Conservation (phyloP, 2,888 invertebrate genomes). For the Tupiocoris notatus region DNA sequence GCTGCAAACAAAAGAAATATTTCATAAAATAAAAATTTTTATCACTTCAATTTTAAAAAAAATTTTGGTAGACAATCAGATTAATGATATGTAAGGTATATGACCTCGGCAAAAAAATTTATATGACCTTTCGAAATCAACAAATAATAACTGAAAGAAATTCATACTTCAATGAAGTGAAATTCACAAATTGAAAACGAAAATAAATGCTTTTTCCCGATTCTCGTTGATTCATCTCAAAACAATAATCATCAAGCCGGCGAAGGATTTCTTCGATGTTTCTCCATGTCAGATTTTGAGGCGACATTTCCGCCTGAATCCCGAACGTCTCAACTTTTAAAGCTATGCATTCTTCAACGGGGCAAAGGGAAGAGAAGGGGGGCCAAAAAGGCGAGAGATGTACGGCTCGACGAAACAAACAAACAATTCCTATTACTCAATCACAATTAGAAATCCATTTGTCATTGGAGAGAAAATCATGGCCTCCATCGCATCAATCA, state of each 20-base stretch:
- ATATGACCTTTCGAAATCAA: too few relatives aligned
- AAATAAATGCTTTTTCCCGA: too few relatives aligned
- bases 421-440: constrained; percentile 47
- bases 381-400: neutral
- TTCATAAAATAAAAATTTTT: too few relatives aligned
- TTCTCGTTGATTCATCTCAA: too few relatives aligned
- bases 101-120: too few relatives aligned
- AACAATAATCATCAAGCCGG: too few relatives aligned
- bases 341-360: constrained; percentile 15
- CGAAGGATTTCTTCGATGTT: constrained; percentile 10
- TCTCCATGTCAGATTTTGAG: constrained; percentile 38
- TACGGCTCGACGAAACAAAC: constrained; percentile 21
- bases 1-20: constrained; percentile 52
- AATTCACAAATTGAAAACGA: too few relatives aligned
- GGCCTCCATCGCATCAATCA: constrained; percentile 39
- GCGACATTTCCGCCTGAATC: constrained; percentile 36
- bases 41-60: too few relatives aligned
- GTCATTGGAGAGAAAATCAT: constrained; percentile 44
- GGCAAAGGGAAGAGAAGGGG: neutral
- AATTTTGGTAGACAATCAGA: too few relatives aligned
- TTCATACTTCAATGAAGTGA: too few relatives aligned
- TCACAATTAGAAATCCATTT: constrained; percentile 48
- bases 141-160: too few relatives aligned
- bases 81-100: too few relatives aligned
- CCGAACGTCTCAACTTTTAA: constrained; percentile 22